Evolutionary conservation across 1,140 invertebrate species (phyloP), one percentile per base, ranked within the genome.

Genomic region (Arctopsyche grandis): DNA sequence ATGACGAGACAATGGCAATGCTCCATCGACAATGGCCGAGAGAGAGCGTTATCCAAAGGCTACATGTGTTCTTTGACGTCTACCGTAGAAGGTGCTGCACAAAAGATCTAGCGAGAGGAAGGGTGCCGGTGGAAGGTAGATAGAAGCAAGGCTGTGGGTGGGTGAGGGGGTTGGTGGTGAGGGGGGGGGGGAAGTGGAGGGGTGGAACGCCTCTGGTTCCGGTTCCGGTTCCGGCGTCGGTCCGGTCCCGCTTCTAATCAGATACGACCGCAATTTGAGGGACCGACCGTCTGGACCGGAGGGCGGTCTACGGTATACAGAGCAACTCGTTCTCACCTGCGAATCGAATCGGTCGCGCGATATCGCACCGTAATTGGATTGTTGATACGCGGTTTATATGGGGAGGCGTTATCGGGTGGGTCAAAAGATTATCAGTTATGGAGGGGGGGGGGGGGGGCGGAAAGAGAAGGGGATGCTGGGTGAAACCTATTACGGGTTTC

Each of bases 191-290:
- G 52, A 19, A 24, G 56, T 26, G 21, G 26, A 19, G 29, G 56
- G 10, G 26, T 19, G 24, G 26, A 56, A 38, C 9, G 74, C 24
- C 48, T 63, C 58, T 24, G 21, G 24, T 76, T 76, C 74, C 74
- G 74, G 52, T 76, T 76, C 74, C 74, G 74, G 74, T 76, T 76
- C 74, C 74, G 52, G 56, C 12, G 29, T 24, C 24, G 26, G 74
- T 58, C 74, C 52, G 56, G 74, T 56, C 46, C 22, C 46, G 74
- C 56, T 63, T 76, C 74, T 76, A 66, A 76, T 76, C 74, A 76
- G 58, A 76, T 63, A 63, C 74, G 74, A 76, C 74, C 74, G 74
- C 74, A 76, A 76, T 63, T 76, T 63, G 74, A 56, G 74, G 74
- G 29, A 63, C 26, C 12, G 22, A 29, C 24, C 71, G 63, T 46